Percentiles rank a stretch among this genome's conserved stretches.
Conservation (phyloP, 2,888 invertebrate species). For the Stenodema calcarata region DNA sequence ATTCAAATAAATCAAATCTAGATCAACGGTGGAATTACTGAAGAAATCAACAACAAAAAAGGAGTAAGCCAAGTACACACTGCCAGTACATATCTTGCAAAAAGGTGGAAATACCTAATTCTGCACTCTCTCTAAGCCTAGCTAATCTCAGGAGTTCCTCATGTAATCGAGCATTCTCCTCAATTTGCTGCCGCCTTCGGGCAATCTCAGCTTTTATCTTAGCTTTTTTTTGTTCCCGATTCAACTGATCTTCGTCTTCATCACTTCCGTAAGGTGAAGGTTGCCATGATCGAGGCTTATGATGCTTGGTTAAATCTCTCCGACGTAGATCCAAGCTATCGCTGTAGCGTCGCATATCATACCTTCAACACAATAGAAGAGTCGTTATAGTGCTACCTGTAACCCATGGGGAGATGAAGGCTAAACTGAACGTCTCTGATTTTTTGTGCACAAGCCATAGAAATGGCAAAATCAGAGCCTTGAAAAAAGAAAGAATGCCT, state of each 20-base stretch:
- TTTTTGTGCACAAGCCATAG: constrained; percentile 19
- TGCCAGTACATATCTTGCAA: constrained; percentile 33
- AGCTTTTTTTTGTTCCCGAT: constrained; percentile 67
- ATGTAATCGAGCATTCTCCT: constrained; percentile 66
- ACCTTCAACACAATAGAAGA: constrained; percentile 55
- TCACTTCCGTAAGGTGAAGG: constrained; percentile 64
- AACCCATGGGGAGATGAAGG: constrained; percentile 5
- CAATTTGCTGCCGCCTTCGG: constrained; percentile 67
- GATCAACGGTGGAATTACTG: constrained; percentile 18
- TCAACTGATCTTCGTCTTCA: constrained; percentile 64
- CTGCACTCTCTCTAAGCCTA: constrained; percentile 61
- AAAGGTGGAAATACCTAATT: constrained; percentile 57
- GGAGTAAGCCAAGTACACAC: constrained; percentile 30
- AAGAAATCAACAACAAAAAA: constrained; percentile 22
- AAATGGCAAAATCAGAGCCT: neutral
- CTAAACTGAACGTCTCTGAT: constrained; percentile 26
- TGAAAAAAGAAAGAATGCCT: neutral
- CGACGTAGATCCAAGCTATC: constrained; percentile 59
- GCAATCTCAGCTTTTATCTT: constrained; percentile 70
- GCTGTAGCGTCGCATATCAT: constrained; percentile 59
- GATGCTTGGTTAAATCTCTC: constrained; percentile 59
- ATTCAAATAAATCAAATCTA: constrained; percentile 16
- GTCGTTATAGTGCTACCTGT: constrained; percentile 26
- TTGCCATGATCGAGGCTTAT: constrained; percentile 64
- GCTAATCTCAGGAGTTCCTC: constrained; percentile 64